A percentile compares a stretch with the other conserved stretches of the same genome.
Conservation (phyloP, 2,113 vertebrate genomes). For the Orthonyx spaldingii region DNA sequence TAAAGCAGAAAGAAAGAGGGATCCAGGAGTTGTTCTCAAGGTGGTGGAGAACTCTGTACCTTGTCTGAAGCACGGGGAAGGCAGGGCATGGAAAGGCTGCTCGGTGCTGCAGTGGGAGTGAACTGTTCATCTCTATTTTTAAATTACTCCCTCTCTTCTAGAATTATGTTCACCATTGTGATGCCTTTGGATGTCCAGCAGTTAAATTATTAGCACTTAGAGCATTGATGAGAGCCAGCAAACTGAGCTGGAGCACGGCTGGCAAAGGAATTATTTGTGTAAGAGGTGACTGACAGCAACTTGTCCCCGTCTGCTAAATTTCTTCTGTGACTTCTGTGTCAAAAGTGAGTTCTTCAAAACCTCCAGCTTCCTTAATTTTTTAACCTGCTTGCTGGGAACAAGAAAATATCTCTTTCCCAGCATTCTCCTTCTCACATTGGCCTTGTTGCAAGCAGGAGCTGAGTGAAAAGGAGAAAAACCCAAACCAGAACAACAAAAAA, state of each 20-base stretch:
- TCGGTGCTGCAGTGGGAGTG: not conserved
- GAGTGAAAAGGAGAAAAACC: conserved; percentile 56
- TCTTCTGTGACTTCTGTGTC: conserved; percentile 39
- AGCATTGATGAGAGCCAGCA: not conserved
- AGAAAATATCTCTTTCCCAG: conserved; percentile 70
- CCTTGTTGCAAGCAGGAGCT: conserved; percentile 59
- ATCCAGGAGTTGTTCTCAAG: not conserved
- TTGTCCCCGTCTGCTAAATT: not conserved
- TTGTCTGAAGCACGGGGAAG: not conserved
- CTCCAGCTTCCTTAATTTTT: conserved; percentile 36
- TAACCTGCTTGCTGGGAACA: conserved; percentile 75
- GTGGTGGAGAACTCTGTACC: not conserved
- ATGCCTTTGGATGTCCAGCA: not conserved
- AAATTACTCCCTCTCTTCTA: not conserved
- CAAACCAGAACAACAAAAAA: not conserved
- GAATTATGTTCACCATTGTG: not conserved
- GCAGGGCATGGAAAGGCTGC: not conserved
- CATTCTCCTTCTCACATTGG: conserved; percentile 61
- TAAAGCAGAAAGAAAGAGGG: not conserved
- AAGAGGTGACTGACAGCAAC: not conserved
- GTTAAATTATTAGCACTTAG: not conserved
- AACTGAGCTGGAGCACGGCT: not conserved
- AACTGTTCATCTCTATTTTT: not conserved
- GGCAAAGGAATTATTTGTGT: not conserved
- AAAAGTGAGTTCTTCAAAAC: conserved; percentile 16